Conservation (phyloP, 2,113 vertebrate species). For the Cardinalis cardinalis region DNA sequence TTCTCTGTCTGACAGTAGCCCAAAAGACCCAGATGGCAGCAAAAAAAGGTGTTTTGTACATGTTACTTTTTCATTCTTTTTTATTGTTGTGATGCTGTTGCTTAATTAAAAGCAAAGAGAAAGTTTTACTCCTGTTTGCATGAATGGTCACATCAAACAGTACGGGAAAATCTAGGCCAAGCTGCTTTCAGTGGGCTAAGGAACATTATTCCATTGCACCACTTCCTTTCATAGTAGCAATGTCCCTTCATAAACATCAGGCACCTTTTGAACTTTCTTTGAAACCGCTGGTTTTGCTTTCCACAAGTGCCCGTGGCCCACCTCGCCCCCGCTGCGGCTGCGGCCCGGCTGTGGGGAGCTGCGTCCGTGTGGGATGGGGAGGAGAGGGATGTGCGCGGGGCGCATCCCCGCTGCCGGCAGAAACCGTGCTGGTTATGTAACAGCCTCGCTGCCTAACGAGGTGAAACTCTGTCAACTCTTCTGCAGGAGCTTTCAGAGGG, state of each 20-base stretch:
- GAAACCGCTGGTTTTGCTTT: not conserved
- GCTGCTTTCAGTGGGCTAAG: slow-evolving; percentile 46
- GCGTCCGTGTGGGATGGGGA: slow-evolving; percentile 45
- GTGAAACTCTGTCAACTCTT: slow-evolving; percentile 54
- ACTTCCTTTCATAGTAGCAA: not conserved
- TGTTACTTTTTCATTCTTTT: not conserved
- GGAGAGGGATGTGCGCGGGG: slow-evolving; percentile 36
- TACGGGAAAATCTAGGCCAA: slow-evolving; percentile 58
- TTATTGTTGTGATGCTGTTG: not conserved
- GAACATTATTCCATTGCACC: not conserved
- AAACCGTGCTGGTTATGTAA: slow-evolving; percentile 74
- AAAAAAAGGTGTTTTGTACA: not conserved
- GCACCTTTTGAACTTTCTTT: slow-evolving; percentile 14
- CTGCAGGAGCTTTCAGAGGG: slow-evolving; percentile 24
- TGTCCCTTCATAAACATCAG: not conserved
- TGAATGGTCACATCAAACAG: slow-evolving; percentile 56
- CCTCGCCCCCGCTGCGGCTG: not conserved
- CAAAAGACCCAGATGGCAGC: not conserved
- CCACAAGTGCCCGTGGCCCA: not conserved
- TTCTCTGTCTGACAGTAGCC: not conserved
- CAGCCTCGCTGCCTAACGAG: slow-evolving; percentile 62
- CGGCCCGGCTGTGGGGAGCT: not conserved
- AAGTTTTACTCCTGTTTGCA: slow-evolving; percentile 58
- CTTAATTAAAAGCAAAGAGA: slow-evolving; percentile 45
- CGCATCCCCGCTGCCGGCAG: slow-evolving; percentile 53